Evolutionary conservation across 2,888 invertebrate genomes (phyloP).

Genomic region (Lasioglossum figueresi): DNA sequence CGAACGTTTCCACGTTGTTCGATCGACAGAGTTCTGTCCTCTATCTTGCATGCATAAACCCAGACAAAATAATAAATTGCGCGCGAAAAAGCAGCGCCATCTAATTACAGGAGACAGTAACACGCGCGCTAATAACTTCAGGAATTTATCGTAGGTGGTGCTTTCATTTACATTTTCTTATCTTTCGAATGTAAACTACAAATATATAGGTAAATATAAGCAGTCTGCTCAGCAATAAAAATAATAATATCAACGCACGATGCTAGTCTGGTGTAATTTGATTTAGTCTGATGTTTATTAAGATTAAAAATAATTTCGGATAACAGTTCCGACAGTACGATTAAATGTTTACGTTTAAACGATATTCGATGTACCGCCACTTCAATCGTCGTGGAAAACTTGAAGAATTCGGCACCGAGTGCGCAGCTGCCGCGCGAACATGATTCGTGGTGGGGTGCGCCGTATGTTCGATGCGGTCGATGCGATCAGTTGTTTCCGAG

Average conservation of each 20-base stretch:
- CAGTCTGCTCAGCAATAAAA: too few species aligned
- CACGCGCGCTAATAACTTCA: background rate
- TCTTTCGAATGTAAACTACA: background rate
- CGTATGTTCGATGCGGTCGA: slow-evolving; percentile 33
- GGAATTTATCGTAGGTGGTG: background rate
- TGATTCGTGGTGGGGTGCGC: background rate
- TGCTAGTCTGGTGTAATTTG: background rate
- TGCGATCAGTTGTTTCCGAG: too few species aligned
- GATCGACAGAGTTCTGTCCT: background rate
- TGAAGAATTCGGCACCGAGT: background rate
- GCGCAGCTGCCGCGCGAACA: background rate
- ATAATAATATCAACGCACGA: background rate
- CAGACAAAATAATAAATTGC: background rate
- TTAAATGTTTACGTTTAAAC: background rate
- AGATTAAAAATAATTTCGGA: background rate
- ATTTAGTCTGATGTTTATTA: background rate
- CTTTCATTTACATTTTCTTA: background rate
- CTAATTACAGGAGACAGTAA: background rate
- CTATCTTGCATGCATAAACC: background rate
- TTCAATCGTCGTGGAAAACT: background rate
- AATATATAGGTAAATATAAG: background rate
- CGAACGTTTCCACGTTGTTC: background rate
- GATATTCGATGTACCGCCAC: background rate
- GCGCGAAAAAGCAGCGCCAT: background rate
- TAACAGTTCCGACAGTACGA: background rate